These are phyloP conservation scores for Carettochelys insculpta DNA, from an alignment of 2,113 vertebrate genomes.

Conservation along the genomic window DNA sequence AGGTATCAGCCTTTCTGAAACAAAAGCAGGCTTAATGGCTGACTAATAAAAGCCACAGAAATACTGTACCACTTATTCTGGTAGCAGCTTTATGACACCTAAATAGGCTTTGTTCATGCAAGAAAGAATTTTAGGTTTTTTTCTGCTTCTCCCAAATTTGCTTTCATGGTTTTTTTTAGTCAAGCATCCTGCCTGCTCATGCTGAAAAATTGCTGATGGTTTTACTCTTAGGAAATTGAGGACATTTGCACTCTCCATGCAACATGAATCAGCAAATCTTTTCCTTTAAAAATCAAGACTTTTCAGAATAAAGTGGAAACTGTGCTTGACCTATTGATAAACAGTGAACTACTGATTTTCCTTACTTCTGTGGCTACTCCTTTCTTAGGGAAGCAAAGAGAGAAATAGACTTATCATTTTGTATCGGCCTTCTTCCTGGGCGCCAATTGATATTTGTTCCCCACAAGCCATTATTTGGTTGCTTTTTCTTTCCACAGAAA, in stretches of 20 bases:
- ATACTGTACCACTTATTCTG: not conserved
- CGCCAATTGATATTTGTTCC: not conserved
- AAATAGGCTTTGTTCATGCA: slow-evolving; percentile 63
- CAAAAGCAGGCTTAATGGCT: not conserved
- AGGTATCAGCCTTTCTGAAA: not conserved
- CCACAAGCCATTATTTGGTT: not conserved
- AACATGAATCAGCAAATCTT: slow-evolving; percentile 68
- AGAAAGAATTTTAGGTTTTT: slow-evolving; percentile 61
- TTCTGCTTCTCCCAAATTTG: slow-evolving; percentile 38
- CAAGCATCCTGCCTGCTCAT: slow-evolving; percentile 64
- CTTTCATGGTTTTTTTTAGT: slow-evolving; percentile 67
- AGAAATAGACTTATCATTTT: not conserved
- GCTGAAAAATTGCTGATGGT: slow-evolving; percentile 72
- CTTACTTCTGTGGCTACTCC: not conserved
- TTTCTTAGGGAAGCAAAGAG: not conserved
- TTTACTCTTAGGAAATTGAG: slow-evolving; percentile 58
- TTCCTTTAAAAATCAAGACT: slow-evolving; percentile 18
- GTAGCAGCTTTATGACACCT: slow-evolving; percentile 38
- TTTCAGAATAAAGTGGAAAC: slow-evolving; percentile 25
- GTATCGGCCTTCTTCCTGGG: not conserved
- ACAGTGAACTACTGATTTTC: not conserved
- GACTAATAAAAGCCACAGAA: slow-evolving; percentile 35
- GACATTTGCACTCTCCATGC: slow-evolving; percentile 48
- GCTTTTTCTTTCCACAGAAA: not conserved
- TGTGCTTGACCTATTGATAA: slow-evolving; percentile 17